Percentiles rank a stretch among this genome's conserved stretches.
Conservation (phyloP, 2,888 invertebrate genomes). For the Subacronicta megacephala region DNA sequence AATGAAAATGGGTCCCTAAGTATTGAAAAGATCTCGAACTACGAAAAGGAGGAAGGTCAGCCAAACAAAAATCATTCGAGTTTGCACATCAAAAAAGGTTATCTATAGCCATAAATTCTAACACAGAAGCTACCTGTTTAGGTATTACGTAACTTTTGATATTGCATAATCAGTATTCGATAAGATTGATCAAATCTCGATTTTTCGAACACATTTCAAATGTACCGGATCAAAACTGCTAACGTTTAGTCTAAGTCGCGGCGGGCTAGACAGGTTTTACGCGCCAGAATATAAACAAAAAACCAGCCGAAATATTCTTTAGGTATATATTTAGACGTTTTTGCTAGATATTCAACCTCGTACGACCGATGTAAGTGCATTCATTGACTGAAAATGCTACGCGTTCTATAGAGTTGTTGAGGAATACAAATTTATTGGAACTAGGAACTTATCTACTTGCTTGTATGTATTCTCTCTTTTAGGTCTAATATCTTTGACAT, state of each 20-base stretch:
- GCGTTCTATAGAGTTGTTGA: not conserved
- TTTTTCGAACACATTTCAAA: conserved; percentile 50
- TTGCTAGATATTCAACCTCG: conserved; percentile 61
- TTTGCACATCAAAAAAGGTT: not conserved
- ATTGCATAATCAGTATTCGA: not conserved
- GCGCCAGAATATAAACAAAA: conserved; percentile 71
- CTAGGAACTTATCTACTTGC: no score
- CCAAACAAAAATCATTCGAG: no score
- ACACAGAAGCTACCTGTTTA: conserved; percentile 11
- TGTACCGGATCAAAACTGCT: conserved; percentile 57
- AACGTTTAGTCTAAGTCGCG: conserved; percentile 56
- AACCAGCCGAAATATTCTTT: conserved; percentile 64
- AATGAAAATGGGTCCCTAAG: no score
- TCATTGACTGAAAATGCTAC: conserved; percentile 22
- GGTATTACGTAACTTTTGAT: not conserved
- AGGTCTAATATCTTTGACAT: no score
- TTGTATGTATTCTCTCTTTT: no score
- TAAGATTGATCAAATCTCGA: conserved; percentile 12
- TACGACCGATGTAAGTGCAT: conserved; percentile 42
- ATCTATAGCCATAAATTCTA: not conserved
- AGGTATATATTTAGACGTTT: conserved; percentile 61
- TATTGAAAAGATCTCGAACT: no score
- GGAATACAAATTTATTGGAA: not conserved
- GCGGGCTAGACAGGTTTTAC: conserved; percentile 75
- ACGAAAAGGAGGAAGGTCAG: no score